phyloP scores from a whole-genome alignment of 2,888 invertebrate species.

The Acronicta psi region DNA sequence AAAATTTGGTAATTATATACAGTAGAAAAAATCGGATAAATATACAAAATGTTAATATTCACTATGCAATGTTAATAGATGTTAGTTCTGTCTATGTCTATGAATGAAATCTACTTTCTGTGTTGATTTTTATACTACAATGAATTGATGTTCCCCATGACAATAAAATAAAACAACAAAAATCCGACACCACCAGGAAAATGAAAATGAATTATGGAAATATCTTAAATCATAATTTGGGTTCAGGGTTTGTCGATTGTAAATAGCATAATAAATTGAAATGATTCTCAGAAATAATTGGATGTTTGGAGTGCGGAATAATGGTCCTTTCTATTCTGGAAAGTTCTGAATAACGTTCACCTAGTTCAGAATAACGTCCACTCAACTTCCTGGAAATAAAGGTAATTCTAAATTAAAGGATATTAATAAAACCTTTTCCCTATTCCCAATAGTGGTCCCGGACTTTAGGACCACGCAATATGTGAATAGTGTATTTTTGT shows the following conservation, averaged over 20 bases:
- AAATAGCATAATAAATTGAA: slow-evolving; percentile 6
- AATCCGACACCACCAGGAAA: slow-evolving; percentile 33
- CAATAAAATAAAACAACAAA: slow-evolving; percentile 5
- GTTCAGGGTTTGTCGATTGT: no score
- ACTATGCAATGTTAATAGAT: slow-evolving; percentile 39
- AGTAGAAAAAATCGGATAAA: slow-evolving; percentile 18
- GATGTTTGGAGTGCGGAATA: no score
- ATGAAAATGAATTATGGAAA: slow-evolving; percentile 22
- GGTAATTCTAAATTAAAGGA: no score
- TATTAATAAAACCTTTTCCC: no score
- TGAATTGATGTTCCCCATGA: slow-evolving; percentile 17
- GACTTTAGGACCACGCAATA: no score
- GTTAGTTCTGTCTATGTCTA: slow-evolving; percentile 38
- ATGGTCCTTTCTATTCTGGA: no score
- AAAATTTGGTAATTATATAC: slow-evolving; percentile 24
- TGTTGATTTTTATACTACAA: background rate
- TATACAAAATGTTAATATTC: slow-evolving; percentile 37
- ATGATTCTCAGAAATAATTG: no score
- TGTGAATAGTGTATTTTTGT: background rate
- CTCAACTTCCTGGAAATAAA: no score
- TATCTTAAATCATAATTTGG: background rate
- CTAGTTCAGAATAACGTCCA: no score
- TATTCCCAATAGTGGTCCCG: no score
- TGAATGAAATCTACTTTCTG: slow-evolving; percentile 5
- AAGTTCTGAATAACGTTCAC: no score